Percentiles rank a stretch among this genome's conserved stretches.
Evolutionary conservation across 2,888 invertebrate species (phyloP).

Genomic region (Mesodorylaimus sp.): DNA sequence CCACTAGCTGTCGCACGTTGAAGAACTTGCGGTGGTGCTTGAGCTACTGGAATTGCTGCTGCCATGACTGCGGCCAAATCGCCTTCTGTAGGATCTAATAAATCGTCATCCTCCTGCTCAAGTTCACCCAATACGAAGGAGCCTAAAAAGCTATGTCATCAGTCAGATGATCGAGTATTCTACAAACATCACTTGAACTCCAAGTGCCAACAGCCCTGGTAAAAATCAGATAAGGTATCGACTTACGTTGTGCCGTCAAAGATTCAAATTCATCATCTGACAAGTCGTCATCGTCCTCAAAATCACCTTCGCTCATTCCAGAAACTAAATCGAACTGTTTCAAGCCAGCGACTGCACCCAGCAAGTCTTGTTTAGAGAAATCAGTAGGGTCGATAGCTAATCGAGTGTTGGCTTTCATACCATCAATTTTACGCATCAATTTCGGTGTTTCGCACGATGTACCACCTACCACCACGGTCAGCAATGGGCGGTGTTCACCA

Average conservation of each 20-base stretch:
- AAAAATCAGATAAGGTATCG: too few species aligned
- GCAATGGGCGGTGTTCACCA: not conserved
- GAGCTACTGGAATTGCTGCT: too few species aligned
- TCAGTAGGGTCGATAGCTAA: not conserved
- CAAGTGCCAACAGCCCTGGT: too few species aligned
- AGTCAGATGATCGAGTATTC: too few species aligned
- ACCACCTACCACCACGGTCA: constrained; percentile 8
- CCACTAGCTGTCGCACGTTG: too few species aligned
- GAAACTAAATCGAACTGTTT: too few species aligned
- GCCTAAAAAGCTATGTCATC: constrained; percentile 3
- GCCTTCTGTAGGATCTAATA: too few species aligned
- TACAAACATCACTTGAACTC: too few species aligned
- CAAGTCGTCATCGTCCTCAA: not conserved
- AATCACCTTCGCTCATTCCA: not conserved
- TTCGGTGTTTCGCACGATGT: constrained; percentile 7
- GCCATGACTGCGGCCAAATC: too few species aligned
- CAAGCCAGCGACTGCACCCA: too few species aligned
- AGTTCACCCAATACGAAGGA: constrained; percentile 6
- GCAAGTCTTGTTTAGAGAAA: too few species aligned
- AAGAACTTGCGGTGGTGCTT: too few species aligned
- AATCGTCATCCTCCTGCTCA: constrained; percentile 1
- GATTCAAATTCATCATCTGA: not conserved
- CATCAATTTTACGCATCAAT: not conserved
- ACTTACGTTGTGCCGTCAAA: not conserved
- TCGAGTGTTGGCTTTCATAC: not conserved